These are phyloP conservation scores for Brachyrhaphis roseni DNA, from an alignment of 2,797 vertebrate species.

Conservation along the genomic window DNA sequence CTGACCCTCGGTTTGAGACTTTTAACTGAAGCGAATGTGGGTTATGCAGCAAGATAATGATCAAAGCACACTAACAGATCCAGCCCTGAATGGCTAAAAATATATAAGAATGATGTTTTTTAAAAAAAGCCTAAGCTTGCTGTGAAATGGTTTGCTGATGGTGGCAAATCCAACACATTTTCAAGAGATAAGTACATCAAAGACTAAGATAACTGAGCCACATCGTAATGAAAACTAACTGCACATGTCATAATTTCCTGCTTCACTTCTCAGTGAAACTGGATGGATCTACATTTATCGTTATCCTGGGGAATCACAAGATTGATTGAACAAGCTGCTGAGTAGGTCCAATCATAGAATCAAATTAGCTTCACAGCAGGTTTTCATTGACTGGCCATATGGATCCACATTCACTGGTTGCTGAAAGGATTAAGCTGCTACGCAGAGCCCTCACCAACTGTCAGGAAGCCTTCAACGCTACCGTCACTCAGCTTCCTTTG, in stretches of 20 bases:
- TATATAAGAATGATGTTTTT: neutral
- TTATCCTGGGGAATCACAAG: conserved; percentile 7
- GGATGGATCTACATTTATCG: conserved; percentile 21
- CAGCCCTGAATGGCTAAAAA: neutral
- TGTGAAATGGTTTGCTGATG: neutral
- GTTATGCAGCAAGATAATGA: neutral
- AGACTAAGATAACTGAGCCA: conserved; percentile 21
- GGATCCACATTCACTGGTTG: conserved; percentile 32
- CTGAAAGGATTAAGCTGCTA: conserved; percentile 19
- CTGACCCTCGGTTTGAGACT: neutral
- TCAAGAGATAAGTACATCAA: conserved; percentile 7
- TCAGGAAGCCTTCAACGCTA: conserved; percentile 12
- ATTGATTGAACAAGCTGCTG: conserved; percentile 34
- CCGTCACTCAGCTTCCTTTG: conserved; percentile 12
- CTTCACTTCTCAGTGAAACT: conserved; percentile 28
- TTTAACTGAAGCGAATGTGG: neutral
- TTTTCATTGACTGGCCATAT: conserved; percentile 41
- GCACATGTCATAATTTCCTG: conserved; percentile 44
- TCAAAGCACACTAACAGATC: neutral
- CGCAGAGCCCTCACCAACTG: neutral
- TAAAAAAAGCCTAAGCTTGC: neutral
- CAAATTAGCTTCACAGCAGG: conserved; percentile 39
- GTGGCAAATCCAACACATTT: neutral
- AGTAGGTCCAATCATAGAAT: conserved; percentile 40
- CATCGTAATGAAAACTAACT: conserved; percentile 34